Evolutionary conservation across 2,888 invertebrate species (phyloP).

Genomic region (Cephus pygmeus): DNA sequence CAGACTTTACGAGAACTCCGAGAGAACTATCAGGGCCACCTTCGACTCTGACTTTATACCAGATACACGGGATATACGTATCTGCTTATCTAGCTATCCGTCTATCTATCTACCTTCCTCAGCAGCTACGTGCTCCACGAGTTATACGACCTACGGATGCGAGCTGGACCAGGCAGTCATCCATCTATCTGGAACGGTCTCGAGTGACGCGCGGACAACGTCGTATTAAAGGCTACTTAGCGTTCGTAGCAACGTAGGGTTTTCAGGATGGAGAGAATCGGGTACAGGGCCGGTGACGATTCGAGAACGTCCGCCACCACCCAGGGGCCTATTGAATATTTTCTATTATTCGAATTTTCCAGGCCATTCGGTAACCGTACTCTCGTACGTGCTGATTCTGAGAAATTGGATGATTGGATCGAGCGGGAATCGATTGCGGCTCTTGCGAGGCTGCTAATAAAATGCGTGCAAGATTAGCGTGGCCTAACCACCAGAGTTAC

Average conservation of each 20-base stretch:
- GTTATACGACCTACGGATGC: background rate
- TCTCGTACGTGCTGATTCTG: background rate
- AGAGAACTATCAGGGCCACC: background rate
- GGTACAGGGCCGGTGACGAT: background rate
- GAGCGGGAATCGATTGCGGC: background rate
- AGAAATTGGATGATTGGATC: background rate
- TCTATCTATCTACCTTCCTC: background rate
- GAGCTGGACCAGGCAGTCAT: constrained; percentile 5
- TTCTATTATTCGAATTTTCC: background rate
- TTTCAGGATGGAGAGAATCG: background rate
- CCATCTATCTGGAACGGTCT: constrained; percentile 5
- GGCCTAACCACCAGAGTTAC: constrained; percentile 47
- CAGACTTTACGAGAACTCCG: background rate
- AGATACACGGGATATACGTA: background rate
- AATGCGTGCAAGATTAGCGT: constrained; percentile 46
- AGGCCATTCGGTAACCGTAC: background rate
- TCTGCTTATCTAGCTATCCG: background rate
- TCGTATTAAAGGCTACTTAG: constrained; percentile 35
- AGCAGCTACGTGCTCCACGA: background rate
- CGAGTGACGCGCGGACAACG: constrained; percentile 28
- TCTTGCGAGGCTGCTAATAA: constrained; percentile 30
- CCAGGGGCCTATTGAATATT: background rate
- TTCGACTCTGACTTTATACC: background rate
- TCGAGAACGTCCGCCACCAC: background rate
- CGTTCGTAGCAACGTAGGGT: constrained; percentile 16